Evolutionary conservation across 2,888 invertebrate species (phyloP).

Genomic region (Cylloceria caligata): DNA sequence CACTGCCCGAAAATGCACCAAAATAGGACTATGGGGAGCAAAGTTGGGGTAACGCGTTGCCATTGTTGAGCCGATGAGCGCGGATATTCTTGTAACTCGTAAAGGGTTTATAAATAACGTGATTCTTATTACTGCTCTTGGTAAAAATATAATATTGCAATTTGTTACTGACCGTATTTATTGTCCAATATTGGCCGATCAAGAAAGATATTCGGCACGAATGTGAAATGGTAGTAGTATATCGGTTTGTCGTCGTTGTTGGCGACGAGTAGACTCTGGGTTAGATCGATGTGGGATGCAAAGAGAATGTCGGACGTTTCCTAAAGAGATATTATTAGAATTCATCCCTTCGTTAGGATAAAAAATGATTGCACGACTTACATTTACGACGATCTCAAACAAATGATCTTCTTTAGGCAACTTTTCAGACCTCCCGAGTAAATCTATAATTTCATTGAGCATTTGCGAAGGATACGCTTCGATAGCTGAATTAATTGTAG

Average conservation of each 20-base stretch:
- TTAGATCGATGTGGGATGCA: background rate
- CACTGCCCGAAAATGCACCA: too few relatives aligned
- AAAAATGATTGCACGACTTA: background rate
- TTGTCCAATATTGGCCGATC: background rate
- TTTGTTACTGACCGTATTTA: constrained; percentile 1
- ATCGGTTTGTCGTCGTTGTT: background rate
- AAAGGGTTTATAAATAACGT: too few relatives aligned
- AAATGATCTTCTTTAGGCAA: background rate
- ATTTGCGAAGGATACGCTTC: background rate
- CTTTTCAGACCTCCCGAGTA: background rate
- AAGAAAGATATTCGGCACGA: background rate
- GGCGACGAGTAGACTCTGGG: background rate
- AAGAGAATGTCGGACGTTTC: background rate
- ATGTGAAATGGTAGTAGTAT: constrained; percentile 8
- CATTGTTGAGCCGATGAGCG: too few relatives aligned
- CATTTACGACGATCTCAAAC: background rate
- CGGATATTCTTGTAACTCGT: too few relatives aligned
- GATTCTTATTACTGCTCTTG: background rate
- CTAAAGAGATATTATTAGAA: background rate
- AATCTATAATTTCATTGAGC: background rate
- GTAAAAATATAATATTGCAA: background rate
- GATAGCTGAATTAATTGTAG: background rate
- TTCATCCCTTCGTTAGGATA: too few relatives aligned
- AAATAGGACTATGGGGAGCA: too few relatives aligned
- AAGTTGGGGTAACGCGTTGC: too few relatives aligned